Percentiles rank a stretch among this genome's conserved stretches.
These are phyloP conservation scores for Nasonia oneida DNA, from an alignment of 2,888 invertebrate genomes.

Conservation along the genomic window DNA sequence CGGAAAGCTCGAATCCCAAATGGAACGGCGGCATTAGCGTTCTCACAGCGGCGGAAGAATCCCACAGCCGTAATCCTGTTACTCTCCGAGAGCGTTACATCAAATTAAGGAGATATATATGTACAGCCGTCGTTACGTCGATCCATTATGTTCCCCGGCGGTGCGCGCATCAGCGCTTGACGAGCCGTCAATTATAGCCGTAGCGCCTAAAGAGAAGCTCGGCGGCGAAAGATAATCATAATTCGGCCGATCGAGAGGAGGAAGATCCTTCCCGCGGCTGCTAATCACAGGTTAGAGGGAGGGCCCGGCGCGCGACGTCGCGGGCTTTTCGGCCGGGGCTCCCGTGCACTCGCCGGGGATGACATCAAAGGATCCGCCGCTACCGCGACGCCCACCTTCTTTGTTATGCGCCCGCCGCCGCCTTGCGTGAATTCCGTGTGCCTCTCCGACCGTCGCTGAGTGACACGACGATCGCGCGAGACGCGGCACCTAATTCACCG, in stretches of 20 bases:
- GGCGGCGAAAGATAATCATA: conserved; percentile 1
- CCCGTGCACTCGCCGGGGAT: conserved; percentile 6
- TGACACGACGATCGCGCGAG: conserved; percentile 30
- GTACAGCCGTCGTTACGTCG: not conserved
- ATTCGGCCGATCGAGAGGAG: not conserved
- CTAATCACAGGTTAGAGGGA: conserved; percentile 45
- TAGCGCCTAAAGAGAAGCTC: not conserved
- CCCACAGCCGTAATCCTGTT: conserved; percentile 10
- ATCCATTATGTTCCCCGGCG: conserved; percentile 22
- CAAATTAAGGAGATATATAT: conserved; percentile 23
- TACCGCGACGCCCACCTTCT: conserved; percentile 41
- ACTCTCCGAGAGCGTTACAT: not conserved
- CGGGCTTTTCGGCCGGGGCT: conserved; percentile 37
- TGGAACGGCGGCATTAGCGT: not conserved
- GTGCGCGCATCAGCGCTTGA: conserved; percentile 20
- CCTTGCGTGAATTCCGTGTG: conserved; percentile 12
- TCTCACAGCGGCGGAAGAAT: conserved; percentile 16
- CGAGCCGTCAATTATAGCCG: conserved; percentile 52
- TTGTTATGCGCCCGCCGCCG: conserved; percentile 6
- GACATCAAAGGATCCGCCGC: conserved; percentile 45
- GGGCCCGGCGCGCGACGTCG: not conserved
- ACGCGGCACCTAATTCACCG: not conserved
- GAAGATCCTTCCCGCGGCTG: conserved; percentile 27
- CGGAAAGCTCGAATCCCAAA: not conserved
- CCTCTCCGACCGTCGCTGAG: not conserved